Conservation (phyloP, 2,888 invertebrate species). For the Nemapogon koenigi region DNA sequence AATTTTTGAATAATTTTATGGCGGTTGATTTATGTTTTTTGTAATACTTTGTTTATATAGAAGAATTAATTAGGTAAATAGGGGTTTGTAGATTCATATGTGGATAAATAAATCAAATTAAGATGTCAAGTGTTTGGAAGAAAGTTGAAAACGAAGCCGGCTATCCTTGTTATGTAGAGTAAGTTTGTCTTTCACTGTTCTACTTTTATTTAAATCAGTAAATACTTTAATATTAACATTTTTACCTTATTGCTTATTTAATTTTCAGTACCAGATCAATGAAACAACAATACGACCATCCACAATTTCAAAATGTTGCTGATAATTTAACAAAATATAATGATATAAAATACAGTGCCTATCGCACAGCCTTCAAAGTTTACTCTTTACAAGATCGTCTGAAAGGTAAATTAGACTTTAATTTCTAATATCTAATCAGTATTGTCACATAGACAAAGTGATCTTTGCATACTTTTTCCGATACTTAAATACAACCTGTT, state of each 20-base stretch:
- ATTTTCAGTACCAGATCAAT: slow-evolving; percentile 58
- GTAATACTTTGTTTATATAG: background rate
- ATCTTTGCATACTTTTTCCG: no score
- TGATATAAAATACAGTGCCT: slow-evolving; percentile 76
- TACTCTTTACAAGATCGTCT: slow-evolving; percentile 53
- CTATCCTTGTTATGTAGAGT: slow-evolving; percentile 67
- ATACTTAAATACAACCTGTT: no score
- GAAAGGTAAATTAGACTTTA: slow-evolving; percentile 68
- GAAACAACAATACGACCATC: slow-evolving; percentile 65
- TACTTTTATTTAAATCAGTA: slow-evolving; percentile 2
- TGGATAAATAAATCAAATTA: slow-evolving; percentile 12
- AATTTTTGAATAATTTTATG: slow-evolving; percentile 26
- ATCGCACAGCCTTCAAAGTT: slow-evolving; percentile 77
- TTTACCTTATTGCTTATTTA: slow-evolving; percentile 12
- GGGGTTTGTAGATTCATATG: no score
- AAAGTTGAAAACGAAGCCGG: slow-evolving; percentile 68
- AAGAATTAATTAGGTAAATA: background rate
- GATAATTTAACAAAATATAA: slow-evolving; percentile 68
- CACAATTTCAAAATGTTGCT: slow-evolving; percentile 63
- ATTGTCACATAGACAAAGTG: no score
- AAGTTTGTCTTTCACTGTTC: slow-evolving; percentile 25
- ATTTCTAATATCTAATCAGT: no score
- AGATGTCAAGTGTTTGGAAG: slow-evolving; percentile 51
- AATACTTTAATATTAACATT: slow-evolving; percentile 3
- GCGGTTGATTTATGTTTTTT: slow-evolving; percentile 23